These are phyloP conservation scores for Scomber scombrus DNA, from an alignment of 2,113 vertebrate species.

Conservation along the genomic window DNA sequence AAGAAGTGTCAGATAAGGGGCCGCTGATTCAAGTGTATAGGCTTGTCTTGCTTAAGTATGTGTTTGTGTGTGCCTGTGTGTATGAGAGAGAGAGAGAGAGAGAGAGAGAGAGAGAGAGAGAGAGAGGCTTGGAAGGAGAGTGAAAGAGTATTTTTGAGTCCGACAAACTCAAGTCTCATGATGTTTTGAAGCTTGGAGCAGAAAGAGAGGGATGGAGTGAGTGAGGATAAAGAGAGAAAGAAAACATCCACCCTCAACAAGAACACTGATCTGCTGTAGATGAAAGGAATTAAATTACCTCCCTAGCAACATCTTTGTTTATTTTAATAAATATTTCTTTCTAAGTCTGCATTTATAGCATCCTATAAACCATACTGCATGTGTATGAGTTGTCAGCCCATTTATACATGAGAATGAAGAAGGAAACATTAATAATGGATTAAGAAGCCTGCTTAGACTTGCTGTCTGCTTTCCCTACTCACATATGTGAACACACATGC, in stretches of 20 bases:
- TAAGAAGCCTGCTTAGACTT: slow-evolving; percentile 56
- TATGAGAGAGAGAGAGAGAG: background rate
- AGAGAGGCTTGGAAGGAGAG: slow-evolving; percentile 33
- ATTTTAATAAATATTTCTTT: background rate
- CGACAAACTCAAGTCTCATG: slow-evolving; percentile 80
- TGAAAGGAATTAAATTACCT: slow-evolving; percentile 55
- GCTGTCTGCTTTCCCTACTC: slow-evolving; percentile 45
- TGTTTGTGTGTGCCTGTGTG: slow-evolving; percentile 1
- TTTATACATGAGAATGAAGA: slow-evolving; percentile 35
- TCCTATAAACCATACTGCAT: slow-evolving; percentile 11
- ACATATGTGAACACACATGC: slow-evolving; percentile 25
- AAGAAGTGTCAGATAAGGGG: slow-evolving; percentile 55
- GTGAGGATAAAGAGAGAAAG: slow-evolving; percentile 5
- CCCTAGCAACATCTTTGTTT: slow-evolving; percentile 15
- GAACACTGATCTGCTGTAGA: slow-evolving; percentile 27
- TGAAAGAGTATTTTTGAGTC: slow-evolving; percentile 61
- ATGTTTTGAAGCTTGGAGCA: slow-evolving; percentile 78
- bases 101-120: background rate
- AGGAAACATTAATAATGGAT: slow-evolving; percentile 68
- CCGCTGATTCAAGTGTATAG: slow-evolving; percentile 19
- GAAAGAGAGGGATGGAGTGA: slow-evolving; percentile 36
- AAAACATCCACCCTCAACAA: slow-evolving; percentile 48
- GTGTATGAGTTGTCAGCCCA: slow-evolving; percentile 5
- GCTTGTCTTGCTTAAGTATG: slow-evolving; percentile 20
- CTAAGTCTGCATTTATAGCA: background rate